Percentiles rank a stretch among this genome's conserved stretches.
These are phyloP conservation scores for Opisthocomus hoazin DNA, from an alignment of 2,113 vertebrate genomes.

Conservation along the genomic window DNA sequence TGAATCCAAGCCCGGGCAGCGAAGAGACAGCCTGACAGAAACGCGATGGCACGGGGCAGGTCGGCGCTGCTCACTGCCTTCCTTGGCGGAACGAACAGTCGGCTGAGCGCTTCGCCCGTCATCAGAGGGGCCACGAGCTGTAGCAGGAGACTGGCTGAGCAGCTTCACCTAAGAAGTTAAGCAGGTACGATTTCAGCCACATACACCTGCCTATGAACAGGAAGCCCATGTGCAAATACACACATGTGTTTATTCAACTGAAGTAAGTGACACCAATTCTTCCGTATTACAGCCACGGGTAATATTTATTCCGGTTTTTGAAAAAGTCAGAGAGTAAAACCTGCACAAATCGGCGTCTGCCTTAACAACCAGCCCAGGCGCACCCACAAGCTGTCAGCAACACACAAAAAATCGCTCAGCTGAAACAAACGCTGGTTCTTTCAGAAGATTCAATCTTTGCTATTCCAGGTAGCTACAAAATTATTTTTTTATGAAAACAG, in stretches of 20 bases:
- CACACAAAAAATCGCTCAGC: fast-evolving
- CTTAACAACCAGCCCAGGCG: background rate
- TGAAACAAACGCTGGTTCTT: background rate
- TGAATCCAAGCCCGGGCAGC: fast-evolving
- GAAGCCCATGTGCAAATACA: background rate
- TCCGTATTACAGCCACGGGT: background rate
- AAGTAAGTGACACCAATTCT: background rate
- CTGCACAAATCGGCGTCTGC: background rate
- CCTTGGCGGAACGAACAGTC: background rate
- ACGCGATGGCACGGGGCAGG: fast-evolving
- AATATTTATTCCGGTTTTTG: background rate
- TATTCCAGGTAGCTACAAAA: background rate
- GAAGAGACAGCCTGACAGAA: background rate
- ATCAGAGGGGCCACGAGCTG: background rate
- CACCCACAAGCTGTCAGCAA: background rate
- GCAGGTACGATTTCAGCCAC: background rate
- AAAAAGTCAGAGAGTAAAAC: background rate
- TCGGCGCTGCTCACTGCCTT: background rate
- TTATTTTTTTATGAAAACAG: background rate
- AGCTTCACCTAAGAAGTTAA: background rate
- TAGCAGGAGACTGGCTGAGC: background rate
- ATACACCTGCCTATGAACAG: background rate
- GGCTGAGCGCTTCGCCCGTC: background rate
- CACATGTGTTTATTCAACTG: background rate
- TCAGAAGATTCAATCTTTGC: background rate